These are phyloP conservation scores for Caenorhabditis sulstoni DNA, from an alignment of 2,888 invertebrate genomes.

Conservation along the genomic window DNA sequence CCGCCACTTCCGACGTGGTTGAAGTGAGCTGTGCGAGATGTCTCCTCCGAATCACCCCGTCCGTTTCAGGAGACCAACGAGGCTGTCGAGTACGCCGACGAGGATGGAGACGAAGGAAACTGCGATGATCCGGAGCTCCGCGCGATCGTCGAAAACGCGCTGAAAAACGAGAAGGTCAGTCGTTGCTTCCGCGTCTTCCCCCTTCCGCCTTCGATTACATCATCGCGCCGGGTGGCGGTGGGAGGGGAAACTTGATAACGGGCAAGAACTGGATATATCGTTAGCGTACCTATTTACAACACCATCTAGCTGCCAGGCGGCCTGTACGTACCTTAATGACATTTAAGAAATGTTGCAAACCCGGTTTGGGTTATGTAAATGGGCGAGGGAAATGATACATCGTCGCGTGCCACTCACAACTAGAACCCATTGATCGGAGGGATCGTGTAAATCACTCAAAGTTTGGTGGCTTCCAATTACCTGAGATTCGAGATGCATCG, in stretches of 20 bases:
- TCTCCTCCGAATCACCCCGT: too few relatives aligned
- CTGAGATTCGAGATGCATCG: constrained; percentile 24
- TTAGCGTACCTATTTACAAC: constrained; percentile 57
- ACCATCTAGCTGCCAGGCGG: constrained; percentile 12
- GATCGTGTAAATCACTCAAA: constrained; percentile 21
- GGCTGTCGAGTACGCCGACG: constrained; percentile 65
- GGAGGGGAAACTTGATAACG: constrained; percentile 42
- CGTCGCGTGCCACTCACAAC: too few relatives aligned
- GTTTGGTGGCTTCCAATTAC: constrained; percentile 29
- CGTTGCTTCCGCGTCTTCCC: constrained; percentile 10
- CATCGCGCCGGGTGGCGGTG: constrained; percentile 1
- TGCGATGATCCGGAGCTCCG: constrained; percentile 78
- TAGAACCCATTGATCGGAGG: constrained; percentile 1
- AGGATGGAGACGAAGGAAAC: constrained; percentile 72
- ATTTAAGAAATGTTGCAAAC: constrained; percentile 55
- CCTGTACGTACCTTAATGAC: constrained; percentile 34
- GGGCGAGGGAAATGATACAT: constrained; percentile 7
- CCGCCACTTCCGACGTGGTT: constrained; percentile 47
- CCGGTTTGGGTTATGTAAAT: constrained; percentile 52
- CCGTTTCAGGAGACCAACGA: constrained; percentile 64
- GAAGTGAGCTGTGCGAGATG: constrained; percentile 14
- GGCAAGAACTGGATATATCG: constrained; percentile 52
- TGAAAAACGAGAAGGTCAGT: constrained; percentile 63
- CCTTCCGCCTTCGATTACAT: constrained; percentile 20
- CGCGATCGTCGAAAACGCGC: constrained; percentile 69